A percentile compares a stretch with the other conserved stretches of the same genome.
Conservation (phyloP, 1,140 invertebrate genomes). For the Gonioctena quinquepunctata region DNA sequence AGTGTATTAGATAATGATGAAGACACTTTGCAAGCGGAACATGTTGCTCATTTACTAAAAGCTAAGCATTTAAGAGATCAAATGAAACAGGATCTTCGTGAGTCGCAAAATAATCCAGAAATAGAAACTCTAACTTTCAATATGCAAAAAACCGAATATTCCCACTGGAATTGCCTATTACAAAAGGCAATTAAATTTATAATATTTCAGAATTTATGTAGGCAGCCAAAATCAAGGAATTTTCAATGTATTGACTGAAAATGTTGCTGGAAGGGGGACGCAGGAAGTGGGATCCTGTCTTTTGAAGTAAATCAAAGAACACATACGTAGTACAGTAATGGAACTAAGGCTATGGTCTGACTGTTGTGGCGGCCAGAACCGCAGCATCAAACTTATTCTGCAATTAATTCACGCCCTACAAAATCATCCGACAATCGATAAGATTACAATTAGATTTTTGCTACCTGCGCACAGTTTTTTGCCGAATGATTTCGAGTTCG, state of each 20-base stretch:
- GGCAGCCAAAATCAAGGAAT: not conserved
- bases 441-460: conserved; percentile 46
- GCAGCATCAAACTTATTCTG: conserved; percentile 51
- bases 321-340: conserved; percentile 33
- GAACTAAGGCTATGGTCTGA: conserved; percentile 52
- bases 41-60: not conserved
- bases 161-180: not conserved
- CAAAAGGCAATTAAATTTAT: not conserved
- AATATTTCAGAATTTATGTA: not conserved
- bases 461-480: conserved; percentile 52
- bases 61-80: not conserved
- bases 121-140: not conserved
- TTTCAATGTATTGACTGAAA: not conserved
- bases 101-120: not conserved
- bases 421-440: conserved; percentile 34
- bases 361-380: conserved; percentile 52
- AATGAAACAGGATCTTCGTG: not conserved
- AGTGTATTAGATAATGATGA: not conserved
- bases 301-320: conserved; percentile 41
- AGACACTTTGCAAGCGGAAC: not conserved
- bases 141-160: not conserved
- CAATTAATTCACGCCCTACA: conserved; percentile 44
- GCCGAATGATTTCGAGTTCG: conserved; percentile 52
- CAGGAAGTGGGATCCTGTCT: conserved; percentile 44
- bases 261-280: not conserved